Evolutionary conservation across 2,113 vertebrate genomes (phyloP).

Genomic region (Plecturocebus donacophilus): DNA sequence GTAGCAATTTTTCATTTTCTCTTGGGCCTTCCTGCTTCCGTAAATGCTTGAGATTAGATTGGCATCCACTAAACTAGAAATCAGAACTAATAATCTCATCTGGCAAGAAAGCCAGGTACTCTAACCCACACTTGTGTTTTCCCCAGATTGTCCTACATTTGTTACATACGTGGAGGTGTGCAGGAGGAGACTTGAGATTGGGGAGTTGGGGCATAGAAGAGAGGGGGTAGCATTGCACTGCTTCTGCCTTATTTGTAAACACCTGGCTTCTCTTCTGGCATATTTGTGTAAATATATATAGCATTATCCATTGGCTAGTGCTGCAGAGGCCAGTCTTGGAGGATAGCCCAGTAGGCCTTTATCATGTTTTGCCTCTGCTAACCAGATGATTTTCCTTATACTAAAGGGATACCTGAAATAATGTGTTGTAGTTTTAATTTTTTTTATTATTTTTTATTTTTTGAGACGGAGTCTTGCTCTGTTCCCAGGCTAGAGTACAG

Average conservation of each 20-base stretch:
- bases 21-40: background rate
- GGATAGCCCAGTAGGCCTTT: background rate
- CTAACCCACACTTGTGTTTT: background rate
- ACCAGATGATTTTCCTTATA: background rate
- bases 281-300: background rate
- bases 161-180: background rate
- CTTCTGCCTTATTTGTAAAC: background rate
- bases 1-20: background rate
- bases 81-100: background rate
- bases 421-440: background rate
- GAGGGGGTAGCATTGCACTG: background rate
- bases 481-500: too few species aligned
- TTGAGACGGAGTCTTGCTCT: too few species aligned
- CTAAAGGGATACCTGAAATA: background rate
- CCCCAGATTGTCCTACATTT: background rate
- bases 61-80: background rate
- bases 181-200: background rate
- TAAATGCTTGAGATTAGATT: background rate
- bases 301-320: background rate
- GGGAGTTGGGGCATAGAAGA: background rate
- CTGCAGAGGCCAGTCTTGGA: background rate
- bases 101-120: background rate
- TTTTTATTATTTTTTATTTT: too few species aligned
- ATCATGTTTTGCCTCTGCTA: background rate
- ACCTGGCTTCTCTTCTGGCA: background rate